phyloP scores from a whole-genome alignment of 2,113 vertebrate genomes.

The Pyrgilauda ruficollis region DNA sequence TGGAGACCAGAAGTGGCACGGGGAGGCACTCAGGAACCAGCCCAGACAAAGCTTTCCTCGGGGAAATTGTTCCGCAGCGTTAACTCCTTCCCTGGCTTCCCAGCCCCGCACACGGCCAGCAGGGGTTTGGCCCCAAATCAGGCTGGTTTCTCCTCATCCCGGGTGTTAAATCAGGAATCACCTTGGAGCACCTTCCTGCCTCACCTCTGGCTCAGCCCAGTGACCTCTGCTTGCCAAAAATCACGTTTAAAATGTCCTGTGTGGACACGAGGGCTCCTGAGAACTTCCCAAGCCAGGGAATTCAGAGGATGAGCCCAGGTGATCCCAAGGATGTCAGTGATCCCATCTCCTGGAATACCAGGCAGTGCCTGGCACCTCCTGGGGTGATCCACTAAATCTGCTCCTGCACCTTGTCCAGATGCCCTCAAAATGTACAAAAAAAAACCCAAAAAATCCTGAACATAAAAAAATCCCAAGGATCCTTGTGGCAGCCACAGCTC shows the following conservation, averaged over 20 bases:
- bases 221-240: neutral
- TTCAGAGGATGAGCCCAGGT: neutral
- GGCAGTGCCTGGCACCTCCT: neutral
- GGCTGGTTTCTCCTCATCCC: neutral
- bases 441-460: neutral
- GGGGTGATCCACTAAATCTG: fast-evolving
- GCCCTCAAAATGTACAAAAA: neutral
- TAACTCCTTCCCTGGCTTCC: neutral
- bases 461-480: neutral
- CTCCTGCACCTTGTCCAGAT: neutral
- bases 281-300: neutral
- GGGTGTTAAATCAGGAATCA: fast-evolving
- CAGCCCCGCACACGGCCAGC: neutral
- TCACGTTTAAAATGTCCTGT: fast-evolving
- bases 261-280: neutral
- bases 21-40: neutral
- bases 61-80: neutral
- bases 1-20: neutral
- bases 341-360: neutral
- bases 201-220: neutral
- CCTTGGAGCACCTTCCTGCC: neutral
- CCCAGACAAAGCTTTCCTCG: neutral
- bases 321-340: neutral
- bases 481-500: neutral
- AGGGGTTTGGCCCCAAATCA: neutral